Evolutionary conservation across 2,888 invertebrate species (phyloP).

Genomic region (Nomada hirtipes): DNA sequence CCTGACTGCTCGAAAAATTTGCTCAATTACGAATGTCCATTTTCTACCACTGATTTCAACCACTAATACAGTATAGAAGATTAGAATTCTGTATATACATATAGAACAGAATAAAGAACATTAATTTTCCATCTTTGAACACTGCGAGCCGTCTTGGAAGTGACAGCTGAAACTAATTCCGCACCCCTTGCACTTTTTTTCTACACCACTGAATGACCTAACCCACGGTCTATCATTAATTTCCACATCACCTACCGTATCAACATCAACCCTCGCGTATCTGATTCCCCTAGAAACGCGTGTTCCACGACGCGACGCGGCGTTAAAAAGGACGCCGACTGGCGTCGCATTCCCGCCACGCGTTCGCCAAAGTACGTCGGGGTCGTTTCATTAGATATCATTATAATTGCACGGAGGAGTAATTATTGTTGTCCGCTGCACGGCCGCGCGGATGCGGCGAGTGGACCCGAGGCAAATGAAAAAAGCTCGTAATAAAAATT

Average conservation of each 20-base stretch:
- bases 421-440: slow-evolving; percentile 75
- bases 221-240: neutral
- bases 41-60: too few species aligned
- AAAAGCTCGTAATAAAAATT: slow-evolving; percentile 76
- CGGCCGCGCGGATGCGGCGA: slow-evolving; percentile 37
- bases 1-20: too few species aligned
- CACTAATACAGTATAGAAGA: too few species aligned
- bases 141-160: too few species aligned
- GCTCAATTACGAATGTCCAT: too few species aligned
- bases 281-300: slow-evolving; percentile 33
- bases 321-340: slow-evolving; percentile 34
- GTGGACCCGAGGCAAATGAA: slow-evolving; percentile 61
- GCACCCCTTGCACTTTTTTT: too few species aligned
- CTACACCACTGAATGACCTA: too few species aligned
- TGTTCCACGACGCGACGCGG: neutral
- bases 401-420: slow-evolving; percentile 76
- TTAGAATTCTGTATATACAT: too few species aligned
- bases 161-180: too few species aligned
- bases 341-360: slow-evolving; percentile 37
- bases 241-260: neutral
- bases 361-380: slow-evolving; percentile 49
- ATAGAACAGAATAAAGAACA: too few species aligned
- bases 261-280: slow-evolving; percentile 19
- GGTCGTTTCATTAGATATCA: slow-evolving; percentile 77
- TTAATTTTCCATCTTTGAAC: too few species aligned